Evolutionary conservation across 2,797 vertebrate genomes (phyloP).

Genomic region (Smutsia temminckii): DNA sequence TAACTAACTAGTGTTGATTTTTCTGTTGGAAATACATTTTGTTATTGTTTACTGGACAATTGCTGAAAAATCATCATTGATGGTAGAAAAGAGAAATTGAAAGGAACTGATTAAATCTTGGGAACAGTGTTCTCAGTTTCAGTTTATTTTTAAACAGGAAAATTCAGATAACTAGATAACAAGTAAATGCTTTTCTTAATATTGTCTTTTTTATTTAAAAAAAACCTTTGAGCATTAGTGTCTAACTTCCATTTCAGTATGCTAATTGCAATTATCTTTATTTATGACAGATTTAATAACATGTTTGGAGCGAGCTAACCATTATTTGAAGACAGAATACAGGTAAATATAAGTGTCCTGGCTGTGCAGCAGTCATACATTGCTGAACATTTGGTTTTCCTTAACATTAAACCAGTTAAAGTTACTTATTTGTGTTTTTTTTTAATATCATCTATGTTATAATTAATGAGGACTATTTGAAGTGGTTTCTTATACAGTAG

Average conservation of each 20-base stretch:
- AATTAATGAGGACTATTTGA: not conserved
- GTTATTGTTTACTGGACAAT: not conserved
- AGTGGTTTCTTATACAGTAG: not conserved
- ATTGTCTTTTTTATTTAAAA: conserved; percentile 15
- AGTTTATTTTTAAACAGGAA: conserved; percentile 28
- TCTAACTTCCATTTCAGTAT: not conserved
- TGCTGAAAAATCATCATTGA: not conserved
- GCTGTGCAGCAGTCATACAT: not conserved
- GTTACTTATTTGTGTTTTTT: not conserved
- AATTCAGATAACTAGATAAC: not conserved
- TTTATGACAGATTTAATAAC: conserved; percentile 90
- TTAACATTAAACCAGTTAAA: not conserved
- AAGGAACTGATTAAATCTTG: not conserved
- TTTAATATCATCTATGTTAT: not conserved
- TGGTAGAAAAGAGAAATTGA: not conserved
- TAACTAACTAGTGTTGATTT: not conserved
- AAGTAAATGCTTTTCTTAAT: not conserved
- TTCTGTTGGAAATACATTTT: conserved; percentile 43
- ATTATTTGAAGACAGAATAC: conserved; percentile 86
- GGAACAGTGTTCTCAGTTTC: not conserved
- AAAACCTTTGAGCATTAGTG: not conserved
- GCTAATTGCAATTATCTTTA: conserved; percentile 72
- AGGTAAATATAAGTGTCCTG: conserved; percentile 83
- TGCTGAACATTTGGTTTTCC: not conserved
- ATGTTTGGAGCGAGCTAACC: conserved; percentile 89